Evolutionary conservation across 2,888 invertebrate genomes (phyloP), one percentile per base, ranked within the genome.

Genomic region (Luffia ferchaultella): DNA sequence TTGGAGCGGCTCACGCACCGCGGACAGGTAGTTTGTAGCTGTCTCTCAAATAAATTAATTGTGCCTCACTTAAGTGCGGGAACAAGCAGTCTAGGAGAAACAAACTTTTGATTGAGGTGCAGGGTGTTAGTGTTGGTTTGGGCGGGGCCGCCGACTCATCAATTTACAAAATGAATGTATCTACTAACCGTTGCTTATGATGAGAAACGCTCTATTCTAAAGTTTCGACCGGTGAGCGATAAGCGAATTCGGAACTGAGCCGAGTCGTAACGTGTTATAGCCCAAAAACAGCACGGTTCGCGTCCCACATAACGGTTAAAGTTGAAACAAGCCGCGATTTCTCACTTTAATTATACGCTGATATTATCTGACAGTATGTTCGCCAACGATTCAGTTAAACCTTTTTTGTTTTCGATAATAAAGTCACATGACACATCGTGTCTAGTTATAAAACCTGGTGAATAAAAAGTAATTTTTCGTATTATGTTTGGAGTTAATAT

Each of bases 41-140:
- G 75, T 76, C 80, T 73, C 72, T 73, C 75, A 76, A 78, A 74
- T 70, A 77, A 80, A 79, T 79, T 79, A 80, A 79, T 79, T 77
- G 73, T 74, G 73, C 72, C 73, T 77, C 68, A 72, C 70, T 73
- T 76, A 72, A 70, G 71, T 76, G 69, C 66, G 60, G 75, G 72
- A 72, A 75, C 72, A 68, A 71, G 69, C 68, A 69, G 62, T 30
- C 30, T 61, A 67, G 68, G 70, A 70, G 67, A 60, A 74, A 73
- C 68, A 72, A 77, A 79, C 65, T 78, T 78, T 71, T 64, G 69
- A 67, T 66, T 61, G 68, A 71, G 71, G 72, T 70, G 69, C 65
- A 60, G 62, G 69, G 64, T 61, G 64, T 60, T 62, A 58, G 57
- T 63, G 60, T 43, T 18, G 43, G 12, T 12, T 30, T 7, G 5